These are phyloP conservation scores for Eolophus roseicapilla DNA, from an alignment of 2,113 vertebrate species.

Conservation along the genomic window DNA sequence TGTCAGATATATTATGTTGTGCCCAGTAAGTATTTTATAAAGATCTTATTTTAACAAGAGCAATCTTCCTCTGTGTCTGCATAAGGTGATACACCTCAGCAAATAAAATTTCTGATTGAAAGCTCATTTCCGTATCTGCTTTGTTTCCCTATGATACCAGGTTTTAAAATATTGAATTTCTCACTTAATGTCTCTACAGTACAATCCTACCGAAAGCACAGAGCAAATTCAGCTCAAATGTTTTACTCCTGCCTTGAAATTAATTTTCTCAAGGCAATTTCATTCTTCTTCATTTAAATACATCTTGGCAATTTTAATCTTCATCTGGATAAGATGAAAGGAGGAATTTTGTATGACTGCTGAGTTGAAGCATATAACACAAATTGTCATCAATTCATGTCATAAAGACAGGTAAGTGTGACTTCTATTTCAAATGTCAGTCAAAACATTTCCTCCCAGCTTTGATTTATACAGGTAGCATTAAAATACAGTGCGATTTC, in stretches of 20 bases:
- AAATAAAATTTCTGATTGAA: conserved; percentile 21
- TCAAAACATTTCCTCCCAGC: not conserved
- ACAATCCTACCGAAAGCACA: not conserved
- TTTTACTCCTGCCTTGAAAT: conserved; percentile 30
- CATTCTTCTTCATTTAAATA: conserved; percentile 22
- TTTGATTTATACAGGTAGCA: not conserved
- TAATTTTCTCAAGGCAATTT: conserved; percentile 25
- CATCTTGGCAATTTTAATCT: conserved; percentile 2
- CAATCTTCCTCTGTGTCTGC: not conserved
- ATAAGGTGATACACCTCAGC: not conserved
- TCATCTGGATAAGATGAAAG: not conserved
- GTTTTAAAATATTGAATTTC: conserved; percentile 32
- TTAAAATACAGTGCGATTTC: not conserved
- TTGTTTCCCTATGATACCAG: conserved; percentile 12
- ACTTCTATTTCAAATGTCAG: conserved; percentile 2
- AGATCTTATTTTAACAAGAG: not conserved
- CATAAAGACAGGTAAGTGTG: not conserved
- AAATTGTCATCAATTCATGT: not conserved
- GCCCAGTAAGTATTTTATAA: not conserved
- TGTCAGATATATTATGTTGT: not conserved
- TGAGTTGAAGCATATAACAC: not conserved
- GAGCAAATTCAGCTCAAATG: not conserved
- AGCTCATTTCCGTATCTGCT: not conserved
- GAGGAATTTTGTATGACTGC: not conserved
- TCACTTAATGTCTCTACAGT: not conserved